Evolutionary conservation across 2,888 invertebrate species (phyloP).

Genomic region (Leptinotarsa haldemani): DNA sequence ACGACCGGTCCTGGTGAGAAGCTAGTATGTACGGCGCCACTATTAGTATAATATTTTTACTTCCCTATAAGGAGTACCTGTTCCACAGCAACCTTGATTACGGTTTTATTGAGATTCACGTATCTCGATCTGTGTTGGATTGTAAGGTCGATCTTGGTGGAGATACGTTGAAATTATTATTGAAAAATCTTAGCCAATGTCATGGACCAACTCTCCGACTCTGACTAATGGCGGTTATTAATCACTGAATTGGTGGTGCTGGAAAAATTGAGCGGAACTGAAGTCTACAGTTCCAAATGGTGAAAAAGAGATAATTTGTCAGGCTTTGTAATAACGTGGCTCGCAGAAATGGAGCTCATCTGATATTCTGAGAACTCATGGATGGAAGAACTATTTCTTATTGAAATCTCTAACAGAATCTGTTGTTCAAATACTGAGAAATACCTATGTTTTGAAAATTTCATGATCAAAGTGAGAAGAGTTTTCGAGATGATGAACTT

Average conservation of each 20-base stretch:
- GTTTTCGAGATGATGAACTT: no score
- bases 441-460: no score
- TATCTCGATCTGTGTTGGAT: slow-evolving; percentile 21
- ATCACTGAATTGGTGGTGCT: background rate
- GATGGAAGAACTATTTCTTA: no score
- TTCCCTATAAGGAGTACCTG: slow-evolving; percentile 50
- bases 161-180: slow-evolving; percentile 21
- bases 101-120: slow-evolving; percentile 38
- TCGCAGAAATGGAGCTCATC: no score
- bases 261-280: background rate
- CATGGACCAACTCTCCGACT: slow-evolving; percentile 20
- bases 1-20: slow-evolving; percentile 30
- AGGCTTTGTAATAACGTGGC: background rate
- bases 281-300: background rate
- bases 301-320: background rate
- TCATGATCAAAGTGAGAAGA: no score
- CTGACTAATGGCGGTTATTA: slow-evolving; percentile 10
- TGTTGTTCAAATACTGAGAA: no score
- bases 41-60: slow-evolving; percentile 40
- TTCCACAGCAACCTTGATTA: slow-evolving; percentile 43
- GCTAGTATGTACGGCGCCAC: slow-evolving; percentile 25
- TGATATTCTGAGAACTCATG: no score
- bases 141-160: slow-evolving; percentile 26
- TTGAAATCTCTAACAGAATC: no score
- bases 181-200: slow-evolving; percentile 24